phyloP scores from a whole-genome alignment of 2,888 invertebrate species.

The Stomorhina lunata region DNA sequence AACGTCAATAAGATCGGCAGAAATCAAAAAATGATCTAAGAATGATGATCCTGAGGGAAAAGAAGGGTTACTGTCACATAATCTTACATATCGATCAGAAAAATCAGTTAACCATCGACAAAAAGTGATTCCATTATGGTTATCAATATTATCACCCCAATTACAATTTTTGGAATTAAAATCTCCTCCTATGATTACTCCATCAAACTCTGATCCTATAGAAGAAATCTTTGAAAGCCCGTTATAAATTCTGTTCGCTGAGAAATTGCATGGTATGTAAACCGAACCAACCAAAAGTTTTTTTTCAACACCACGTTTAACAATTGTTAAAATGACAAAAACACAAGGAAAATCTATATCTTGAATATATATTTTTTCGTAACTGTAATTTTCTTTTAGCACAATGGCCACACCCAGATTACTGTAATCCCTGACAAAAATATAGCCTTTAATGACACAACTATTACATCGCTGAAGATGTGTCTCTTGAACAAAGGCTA shows the following conservation, averaged over 20 bases:
- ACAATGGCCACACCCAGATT: not conserved
- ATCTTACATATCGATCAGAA: no score
- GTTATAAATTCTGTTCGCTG: not conserved
- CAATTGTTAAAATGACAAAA: not conserved
- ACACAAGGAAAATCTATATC: not conserved
- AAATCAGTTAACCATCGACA: no score
- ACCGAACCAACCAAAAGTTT: not conserved
- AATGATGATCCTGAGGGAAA: no score
- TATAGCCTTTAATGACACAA: not conserved
- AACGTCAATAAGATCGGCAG: no score
- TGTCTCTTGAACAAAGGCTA: not conserved
- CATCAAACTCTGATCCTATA: not conserved
- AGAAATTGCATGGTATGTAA: not conserved
- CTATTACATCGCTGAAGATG: not conserved
- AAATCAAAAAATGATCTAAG: no score
- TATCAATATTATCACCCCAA: no score
- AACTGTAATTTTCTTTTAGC: not conserved
- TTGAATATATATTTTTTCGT: not conserved
- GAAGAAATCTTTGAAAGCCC: not conserved
- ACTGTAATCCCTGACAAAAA: not conserved
- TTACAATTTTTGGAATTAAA: no score
- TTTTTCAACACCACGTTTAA: not conserved
- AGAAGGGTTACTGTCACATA: no score
- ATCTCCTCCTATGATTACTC: no score
- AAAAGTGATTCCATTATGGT: no score